Conservation (phyloP, 1,140 invertebrate genomes). For the Ceratoteleas bidentatus region DNA sequence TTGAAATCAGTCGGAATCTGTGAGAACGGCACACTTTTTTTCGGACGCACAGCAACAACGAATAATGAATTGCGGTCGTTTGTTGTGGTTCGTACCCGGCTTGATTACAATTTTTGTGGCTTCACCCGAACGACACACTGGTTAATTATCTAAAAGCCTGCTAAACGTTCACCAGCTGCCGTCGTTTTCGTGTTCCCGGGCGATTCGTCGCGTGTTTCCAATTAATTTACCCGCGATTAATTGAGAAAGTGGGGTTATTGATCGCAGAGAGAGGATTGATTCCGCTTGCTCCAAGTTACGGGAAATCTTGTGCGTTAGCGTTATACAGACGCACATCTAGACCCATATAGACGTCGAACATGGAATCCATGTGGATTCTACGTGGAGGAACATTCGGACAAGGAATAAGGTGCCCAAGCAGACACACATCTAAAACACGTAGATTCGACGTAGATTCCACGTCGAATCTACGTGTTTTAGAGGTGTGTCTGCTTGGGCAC, state of each 20-base stretch:
- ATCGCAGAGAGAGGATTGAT: not conserved
- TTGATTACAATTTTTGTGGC: not conserved
- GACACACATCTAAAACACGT: too few relatives aligned
- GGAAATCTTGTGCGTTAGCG: too few relatives aligned
- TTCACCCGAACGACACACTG: too few relatives aligned
- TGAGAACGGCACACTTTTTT: conserved; percentile 43
- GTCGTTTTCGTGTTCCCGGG: conserved; percentile 6
- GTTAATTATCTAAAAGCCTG: not conserved
- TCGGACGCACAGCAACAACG: not conserved
- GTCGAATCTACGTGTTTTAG: too few relatives aligned
- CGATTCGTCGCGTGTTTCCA: conserved; percentile 6
- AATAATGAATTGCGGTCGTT: conserved; percentile 14
- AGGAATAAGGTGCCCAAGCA: too few relatives aligned
- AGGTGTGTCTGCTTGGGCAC: too few relatives aligned
- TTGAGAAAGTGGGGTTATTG: not conserved
- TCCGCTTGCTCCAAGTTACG: not conserved
- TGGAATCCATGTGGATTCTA: too few relatives aligned
- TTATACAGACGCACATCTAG: too few relatives aligned
- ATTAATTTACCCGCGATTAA: not conserved
- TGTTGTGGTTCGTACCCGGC: not conserved
- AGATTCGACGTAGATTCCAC: too few relatives aligned
- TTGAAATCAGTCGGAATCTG: conserved; percentile 10
- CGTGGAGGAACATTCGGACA: too few relatives aligned
- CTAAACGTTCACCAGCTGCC: not conserved
- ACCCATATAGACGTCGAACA: too few relatives aligned